Conservation (phyloP, 2,797 vertebrate genomes). For the Lacerta bilineata region DNA sequence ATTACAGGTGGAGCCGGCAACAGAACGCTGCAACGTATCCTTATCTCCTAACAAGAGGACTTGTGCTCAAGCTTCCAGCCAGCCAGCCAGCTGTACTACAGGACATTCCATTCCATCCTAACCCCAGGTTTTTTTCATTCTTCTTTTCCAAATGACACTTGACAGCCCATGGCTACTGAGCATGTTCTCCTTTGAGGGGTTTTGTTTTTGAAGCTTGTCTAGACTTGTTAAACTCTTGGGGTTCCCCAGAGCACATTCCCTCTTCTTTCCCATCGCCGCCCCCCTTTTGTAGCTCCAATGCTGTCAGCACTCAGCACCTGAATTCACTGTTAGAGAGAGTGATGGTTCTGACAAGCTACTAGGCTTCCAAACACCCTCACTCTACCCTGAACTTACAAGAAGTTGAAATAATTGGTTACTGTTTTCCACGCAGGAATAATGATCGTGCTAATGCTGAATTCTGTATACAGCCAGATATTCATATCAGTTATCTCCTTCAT, state of each 20-base stretch:
- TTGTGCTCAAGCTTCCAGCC: background rate
- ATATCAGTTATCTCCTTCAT: background rate
- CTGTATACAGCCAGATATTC: background rate
- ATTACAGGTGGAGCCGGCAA: background rate
- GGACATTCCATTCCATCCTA: background rate
- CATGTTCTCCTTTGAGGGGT: background rate
- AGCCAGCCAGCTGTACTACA: too few species aligned
- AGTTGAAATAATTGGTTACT: background rate
- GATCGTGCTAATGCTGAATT: background rate
- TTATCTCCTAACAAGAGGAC: background rate
- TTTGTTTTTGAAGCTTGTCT: background rate
- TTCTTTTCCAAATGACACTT: too few species aligned
- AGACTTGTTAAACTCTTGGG: background rate
- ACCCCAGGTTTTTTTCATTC: background rate
- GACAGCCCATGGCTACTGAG: background rate
- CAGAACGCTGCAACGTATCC: background rate
- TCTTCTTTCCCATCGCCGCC: background rate
- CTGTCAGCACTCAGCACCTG: background rate
- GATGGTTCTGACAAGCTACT: background rate
- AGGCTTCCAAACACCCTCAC: background rate
- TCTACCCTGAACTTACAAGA: conserved; percentile 6
- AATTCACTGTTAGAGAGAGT: background rate
- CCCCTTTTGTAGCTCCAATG: too few species aligned
- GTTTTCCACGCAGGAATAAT: background rate
- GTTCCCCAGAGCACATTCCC: background rate